Conservation (phyloP, 2,113 vertebrate species). For the Perca fluviatilis region DNA sequence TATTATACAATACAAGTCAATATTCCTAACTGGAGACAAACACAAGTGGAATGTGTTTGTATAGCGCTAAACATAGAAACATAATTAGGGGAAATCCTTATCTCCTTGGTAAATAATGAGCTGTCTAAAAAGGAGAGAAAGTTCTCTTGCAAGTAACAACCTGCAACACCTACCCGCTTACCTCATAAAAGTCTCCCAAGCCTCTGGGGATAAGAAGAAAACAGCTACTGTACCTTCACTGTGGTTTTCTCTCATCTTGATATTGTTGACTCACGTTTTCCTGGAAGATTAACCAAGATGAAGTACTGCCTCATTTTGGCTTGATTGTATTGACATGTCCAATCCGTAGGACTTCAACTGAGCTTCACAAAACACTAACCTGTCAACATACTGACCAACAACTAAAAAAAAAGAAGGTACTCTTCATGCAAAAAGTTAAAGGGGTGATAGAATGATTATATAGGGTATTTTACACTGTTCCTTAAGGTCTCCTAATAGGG, state of each 20-base stretch:
- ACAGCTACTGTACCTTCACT: no score
- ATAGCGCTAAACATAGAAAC: neutral
- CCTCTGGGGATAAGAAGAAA: neutral
- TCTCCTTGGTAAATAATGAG: neutral
- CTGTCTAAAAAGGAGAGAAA: neutral
- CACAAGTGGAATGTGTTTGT: neutral
- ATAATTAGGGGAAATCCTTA: neutral
- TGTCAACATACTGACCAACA: no score
- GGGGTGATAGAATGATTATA: no score
- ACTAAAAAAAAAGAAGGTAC: no score
- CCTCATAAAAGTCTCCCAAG: neutral
- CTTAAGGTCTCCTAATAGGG: no score
- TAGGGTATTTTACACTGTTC: no score
- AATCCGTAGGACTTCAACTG: neutral
- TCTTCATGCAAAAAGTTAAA: no score
- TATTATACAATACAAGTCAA: no score
- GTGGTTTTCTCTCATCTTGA: neutral
- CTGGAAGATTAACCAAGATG: neutral
- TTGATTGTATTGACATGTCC: neutral
- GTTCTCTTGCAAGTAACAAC: neutral
- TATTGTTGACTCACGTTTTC: neutral
- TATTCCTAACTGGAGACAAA: slow-evolving; percentile 1
- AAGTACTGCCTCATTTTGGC: neutral
- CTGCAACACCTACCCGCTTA: neutral
- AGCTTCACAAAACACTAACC: neutral